A percentile compares a stretch with the other conserved stretches of the same genome.
Conservation (phyloP, 2,113 vertebrate genomes). For the Takifugu bimaculatus region DNA sequence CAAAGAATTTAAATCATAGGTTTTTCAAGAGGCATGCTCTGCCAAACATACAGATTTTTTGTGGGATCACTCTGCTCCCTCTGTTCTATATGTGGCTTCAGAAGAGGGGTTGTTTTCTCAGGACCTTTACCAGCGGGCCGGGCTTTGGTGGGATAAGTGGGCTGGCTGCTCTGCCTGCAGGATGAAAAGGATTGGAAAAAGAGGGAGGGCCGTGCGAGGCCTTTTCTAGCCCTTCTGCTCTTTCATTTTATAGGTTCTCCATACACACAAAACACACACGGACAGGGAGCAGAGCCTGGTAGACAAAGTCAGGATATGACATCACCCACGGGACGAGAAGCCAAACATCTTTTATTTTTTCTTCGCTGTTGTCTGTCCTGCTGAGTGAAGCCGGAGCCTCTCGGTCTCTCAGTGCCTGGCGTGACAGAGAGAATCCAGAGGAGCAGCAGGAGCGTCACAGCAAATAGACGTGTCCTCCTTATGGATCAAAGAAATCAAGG, state of each 20-base stretch:
- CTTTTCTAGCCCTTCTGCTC: constrained; percentile 51
- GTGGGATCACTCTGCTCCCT: constrained; percentile 47
- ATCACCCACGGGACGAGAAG: constrained; percentile 79
- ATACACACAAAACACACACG: constrained; percentile 45
- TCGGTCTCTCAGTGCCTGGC: constrained; percentile 28
- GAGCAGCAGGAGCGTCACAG: constrained; percentile 36
- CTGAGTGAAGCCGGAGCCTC: constrained; percentile 47
- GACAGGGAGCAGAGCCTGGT: constrained; percentile 47
- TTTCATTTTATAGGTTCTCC: constrained; percentile 59
- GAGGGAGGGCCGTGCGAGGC: constrained; percentile 32
- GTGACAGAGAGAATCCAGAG: constrained; percentile 37
- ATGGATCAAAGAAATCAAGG: constrained; percentile 37
- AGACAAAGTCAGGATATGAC: constrained; percentile 90
- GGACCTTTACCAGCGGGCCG: constrained; percentile 51
- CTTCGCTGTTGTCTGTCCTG: constrained; percentile 31
- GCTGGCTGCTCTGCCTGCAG: constrained; percentile 36
- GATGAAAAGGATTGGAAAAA: constrained; percentile 33
- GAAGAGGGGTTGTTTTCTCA: constrained; percentile 55
- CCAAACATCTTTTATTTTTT: constrained; percentile 67
- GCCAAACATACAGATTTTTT: constrained; percentile 57
- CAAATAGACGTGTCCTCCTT: constrained; percentile 42
- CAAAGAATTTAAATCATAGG: constrained; percentile 64
- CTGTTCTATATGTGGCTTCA: constrained; percentile 45
- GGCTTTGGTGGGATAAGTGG: constrained; percentile 39
- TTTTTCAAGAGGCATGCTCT: constrained; percentile 30